Evolutionary conservation across 2,113 vertebrate species (phyloP).

Genomic region (Chamaetylas fuelleborni): DNA sequence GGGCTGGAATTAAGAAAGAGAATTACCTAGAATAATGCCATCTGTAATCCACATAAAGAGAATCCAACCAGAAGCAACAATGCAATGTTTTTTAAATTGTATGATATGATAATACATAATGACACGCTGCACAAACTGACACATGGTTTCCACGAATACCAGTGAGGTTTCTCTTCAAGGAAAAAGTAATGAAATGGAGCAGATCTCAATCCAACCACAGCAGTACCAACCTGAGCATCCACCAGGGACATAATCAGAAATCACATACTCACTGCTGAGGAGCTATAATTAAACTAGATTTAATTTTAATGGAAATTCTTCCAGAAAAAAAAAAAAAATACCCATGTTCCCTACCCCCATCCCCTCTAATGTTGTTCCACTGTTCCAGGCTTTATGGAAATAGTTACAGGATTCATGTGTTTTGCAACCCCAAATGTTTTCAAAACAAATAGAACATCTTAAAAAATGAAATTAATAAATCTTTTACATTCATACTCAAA

Average conservation of each 20-base stretch:
- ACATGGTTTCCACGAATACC: conserved; percentile 50
- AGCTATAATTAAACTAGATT: conserved; percentile 81
- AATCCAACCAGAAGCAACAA: conserved; percentile 48
- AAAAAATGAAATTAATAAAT: conserved; percentile 71
- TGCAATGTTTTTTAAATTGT: conserved; percentile 43
- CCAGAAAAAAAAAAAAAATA: conserved; percentile 64
- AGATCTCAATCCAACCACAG: conserved; percentile 75
- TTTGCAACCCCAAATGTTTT: conserved; percentile 69
- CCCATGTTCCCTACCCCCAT: not conserved
- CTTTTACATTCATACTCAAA: conserved; percentile 58
- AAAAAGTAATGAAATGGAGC: conserved; percentile 76
- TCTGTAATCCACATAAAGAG: conserved; percentile 37
- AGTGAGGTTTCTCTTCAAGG: conserved; percentile 70
- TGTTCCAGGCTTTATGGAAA: conserved; percentile 68
- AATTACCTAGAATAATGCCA: conserved; percentile 54
- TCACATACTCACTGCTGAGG: conserved; percentile 76
- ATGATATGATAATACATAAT: conserved; percentile 55
- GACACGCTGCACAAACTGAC: conserved; percentile 24
- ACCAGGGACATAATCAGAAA: conserved; percentile 78
- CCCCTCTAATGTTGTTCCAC: conserved; percentile 57
- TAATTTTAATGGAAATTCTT: conserved; percentile 83
- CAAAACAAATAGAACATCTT: conserved; percentile 66
- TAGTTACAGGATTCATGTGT: conserved; percentile 69
- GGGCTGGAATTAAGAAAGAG: conserved; percentile 33
- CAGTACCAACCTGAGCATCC: conserved; percentile 71